Evolutionary conservation across 1,140 invertebrate species (phyloP).

Genomic region (Dendroctonus valens): DNA sequence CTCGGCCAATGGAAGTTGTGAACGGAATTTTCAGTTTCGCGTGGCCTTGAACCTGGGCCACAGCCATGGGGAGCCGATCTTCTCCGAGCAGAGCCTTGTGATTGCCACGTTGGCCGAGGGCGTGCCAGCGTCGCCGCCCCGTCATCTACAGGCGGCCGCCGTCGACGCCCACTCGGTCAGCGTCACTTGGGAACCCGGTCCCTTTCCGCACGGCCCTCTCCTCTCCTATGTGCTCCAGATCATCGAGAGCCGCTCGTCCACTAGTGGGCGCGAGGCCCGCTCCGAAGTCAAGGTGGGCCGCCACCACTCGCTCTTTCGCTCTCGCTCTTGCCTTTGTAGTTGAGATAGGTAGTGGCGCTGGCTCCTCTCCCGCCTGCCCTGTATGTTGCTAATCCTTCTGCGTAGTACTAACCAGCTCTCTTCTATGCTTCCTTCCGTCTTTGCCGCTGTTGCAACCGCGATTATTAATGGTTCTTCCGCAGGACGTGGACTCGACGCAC

Average conservation of each 20-base stretch:
- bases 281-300: slow-evolving; percentile 62
- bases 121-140: slow-evolving; percentile 69
- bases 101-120: slow-evolving; percentile 76
- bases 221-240: slow-evolving; percentile 79
- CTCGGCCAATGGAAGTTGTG: neutral
- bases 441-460: no score
- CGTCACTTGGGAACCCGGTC: slow-evolving; percentile 83
- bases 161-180: slow-evolving; percentile 81
- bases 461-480: slow-evolving; percentile 11
- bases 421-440: no score
- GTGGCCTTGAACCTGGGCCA: slow-evolving; percentile 68
- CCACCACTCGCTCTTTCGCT: neutral
- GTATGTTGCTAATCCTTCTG: neutral
- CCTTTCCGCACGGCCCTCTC: slow-evolving; percentile 82
- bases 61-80: slow-evolving; percentile 64
- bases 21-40: slow-evolving; percentile 67
- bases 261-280: slow-evolving; percentile 49
- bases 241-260: slow-evolving; percentile 53
- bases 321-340: slow-evolving; percentile 1
- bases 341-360: neutral
- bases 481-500: slow-evolving; percentile 72
- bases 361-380: neutral
- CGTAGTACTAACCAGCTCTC: slow-evolving; percentile 6
- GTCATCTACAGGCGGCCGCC: slow-evolving; percentile 71
- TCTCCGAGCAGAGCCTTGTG: slow-evolving; percentile 75